A percentile compares a stretch with the other conserved stretches of the same genome.
phyloP scores from a whole-genome alignment of 2,113 vertebrate species.

The Typhlomys cinereus region DNA sequence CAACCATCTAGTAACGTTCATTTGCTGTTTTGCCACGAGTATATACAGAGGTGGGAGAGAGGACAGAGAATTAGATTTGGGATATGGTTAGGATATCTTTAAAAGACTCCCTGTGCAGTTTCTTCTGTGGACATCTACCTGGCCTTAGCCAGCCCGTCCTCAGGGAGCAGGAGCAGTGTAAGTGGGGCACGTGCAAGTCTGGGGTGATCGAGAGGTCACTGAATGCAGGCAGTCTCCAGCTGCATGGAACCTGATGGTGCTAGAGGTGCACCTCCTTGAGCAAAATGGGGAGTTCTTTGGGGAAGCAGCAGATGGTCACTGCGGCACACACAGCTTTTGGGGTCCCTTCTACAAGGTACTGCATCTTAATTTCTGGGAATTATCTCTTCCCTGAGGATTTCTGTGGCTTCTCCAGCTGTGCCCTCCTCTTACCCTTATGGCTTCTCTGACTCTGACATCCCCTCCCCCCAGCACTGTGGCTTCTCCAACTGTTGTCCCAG shows the following conservation, averaged over 20 bases:
- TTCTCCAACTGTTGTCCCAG: not conserved
- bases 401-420: not conserved
- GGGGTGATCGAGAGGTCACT: constrained; percentile 64
- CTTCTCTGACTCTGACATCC: too few species aligned
- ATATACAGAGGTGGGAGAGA: not conserved
- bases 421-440: too few species aligned
- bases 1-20: too few species aligned
- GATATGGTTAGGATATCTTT: not conserved
- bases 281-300: constrained; percentile 23
- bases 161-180: constrained; percentile 6
- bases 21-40: not conserved
- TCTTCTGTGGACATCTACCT: not conserved
- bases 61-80: not conserved
- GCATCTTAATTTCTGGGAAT: not conserved
- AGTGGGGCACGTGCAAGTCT: constrained; percentile 63
- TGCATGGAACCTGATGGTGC: not conserved
- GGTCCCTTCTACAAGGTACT: not conserved
- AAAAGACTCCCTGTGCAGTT: not conserved
- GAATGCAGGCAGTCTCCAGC: constrained; percentile 65
- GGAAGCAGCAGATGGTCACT: not conserved
- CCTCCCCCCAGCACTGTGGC: not conserved
- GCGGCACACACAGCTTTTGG: not conserved
- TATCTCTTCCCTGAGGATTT: not conserved
- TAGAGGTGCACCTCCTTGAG: constrained; percentile 53
- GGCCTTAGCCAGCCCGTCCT: not conserved